Evolutionary conservation across 2,888 invertebrate species (phyloP), one percentile per base, ranked within the genome.

Genomic region (Charanyca ferruginea): DNA sequence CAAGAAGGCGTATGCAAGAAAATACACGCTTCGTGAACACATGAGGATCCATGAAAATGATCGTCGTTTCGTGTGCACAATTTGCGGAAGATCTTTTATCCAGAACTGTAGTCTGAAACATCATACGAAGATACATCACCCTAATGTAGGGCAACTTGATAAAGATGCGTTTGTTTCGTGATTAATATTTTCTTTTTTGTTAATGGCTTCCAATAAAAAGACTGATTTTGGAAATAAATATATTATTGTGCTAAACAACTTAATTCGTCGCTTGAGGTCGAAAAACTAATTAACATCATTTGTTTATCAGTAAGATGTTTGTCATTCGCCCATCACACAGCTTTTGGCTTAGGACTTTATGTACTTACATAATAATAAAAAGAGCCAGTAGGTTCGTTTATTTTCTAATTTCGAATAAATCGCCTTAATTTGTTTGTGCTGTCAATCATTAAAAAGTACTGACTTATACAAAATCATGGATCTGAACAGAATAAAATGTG

Each of bases 1-100:
- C 58, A 93, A 94, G 55, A 96, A 96, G 66, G 88, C 94, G 0
- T 96, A 96, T 60, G 94, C 94, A 0, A 91, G 95, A 66, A 94
- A 93, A 49, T 92, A 91, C 73, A 95, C 94, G 0, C 76, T 95
- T n/a, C 87, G 87, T 2, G 93, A 94, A 48, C 95, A 95, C 72
- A 91, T 93, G 90, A 82, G 93, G n/a, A 94, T 93, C 54, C 94
- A 94, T 55, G 90, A 93, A 9, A 92, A 93, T 65, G 93, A 93
- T 66, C 90, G 91, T 51, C 81, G 93, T n/a, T 94, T 91, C 54
- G 84, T 91, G 0, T 95, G 95, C 59, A 83, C 86, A 0, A 81
- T 88, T 3, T 95, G 95, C 42, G 94, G 94, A 0, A 87, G 88
- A 48, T 83, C 91, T 0, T 95, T 94, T 41, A 89, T 94, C 0